These are phyloP conservation scores for Dolomedes plantarius DNA, from an alignment of 2,888 invertebrate species.

Conservation along the genomic window DNA sequence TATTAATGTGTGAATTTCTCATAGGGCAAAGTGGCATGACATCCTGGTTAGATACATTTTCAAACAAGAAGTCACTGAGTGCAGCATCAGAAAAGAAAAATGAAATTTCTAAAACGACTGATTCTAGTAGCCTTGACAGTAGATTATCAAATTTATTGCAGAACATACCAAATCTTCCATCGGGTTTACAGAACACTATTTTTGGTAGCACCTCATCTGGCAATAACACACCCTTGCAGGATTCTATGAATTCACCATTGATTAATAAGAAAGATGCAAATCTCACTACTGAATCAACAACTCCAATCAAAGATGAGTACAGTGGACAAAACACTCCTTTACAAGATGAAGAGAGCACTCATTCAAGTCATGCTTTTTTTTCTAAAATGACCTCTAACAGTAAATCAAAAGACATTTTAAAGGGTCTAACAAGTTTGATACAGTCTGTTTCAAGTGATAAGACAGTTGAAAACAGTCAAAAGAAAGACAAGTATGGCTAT, in stretches of 20 bases:
- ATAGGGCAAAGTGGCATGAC: slow-evolving; percentile 68
- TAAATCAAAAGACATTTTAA: slow-evolving; percentile 60
- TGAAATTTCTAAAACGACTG: slow-evolving; percentile 18
- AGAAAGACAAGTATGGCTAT: slow-evolving; percentile 37
- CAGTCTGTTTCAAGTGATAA: slow-evolving; percentile 51
- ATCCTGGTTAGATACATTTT: slow-evolving; percentile 68
- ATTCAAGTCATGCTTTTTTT: slow-evolving; percentile 51
- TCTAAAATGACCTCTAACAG: slow-evolving; percentile 35
- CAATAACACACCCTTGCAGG: slow-evolving; percentile 36
- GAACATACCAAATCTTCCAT: slow-evolving; percentile 73
- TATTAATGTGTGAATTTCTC: no score
- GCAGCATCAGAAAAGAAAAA: slow-evolving; percentile 6
- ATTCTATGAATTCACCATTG: slow-evolving; percentile 34
- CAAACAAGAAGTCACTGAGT: slow-evolving; percentile 24
- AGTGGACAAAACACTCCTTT: slow-evolving; percentile 73
- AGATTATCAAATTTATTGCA: slow-evolving; percentile 74
- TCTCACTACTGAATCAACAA: slow-evolving; percentile 48
- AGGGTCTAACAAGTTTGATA: slow-evolving; percentile 55
- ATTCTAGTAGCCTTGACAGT: slow-evolving; percentile 73
- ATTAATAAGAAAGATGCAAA: slow-evolving; percentile 42
- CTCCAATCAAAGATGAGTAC: slow-evolving; percentile 73
- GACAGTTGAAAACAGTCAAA: not conserved
- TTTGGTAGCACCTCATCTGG: slow-evolving; percentile 39
- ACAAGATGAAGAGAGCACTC: slow-evolving; percentile 72
- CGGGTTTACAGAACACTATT: slow-evolving; percentile 46